phyloP scores from a whole-genome alignment of 2,888 invertebrate species.

The Scaptomyza polygonia region DNA sequence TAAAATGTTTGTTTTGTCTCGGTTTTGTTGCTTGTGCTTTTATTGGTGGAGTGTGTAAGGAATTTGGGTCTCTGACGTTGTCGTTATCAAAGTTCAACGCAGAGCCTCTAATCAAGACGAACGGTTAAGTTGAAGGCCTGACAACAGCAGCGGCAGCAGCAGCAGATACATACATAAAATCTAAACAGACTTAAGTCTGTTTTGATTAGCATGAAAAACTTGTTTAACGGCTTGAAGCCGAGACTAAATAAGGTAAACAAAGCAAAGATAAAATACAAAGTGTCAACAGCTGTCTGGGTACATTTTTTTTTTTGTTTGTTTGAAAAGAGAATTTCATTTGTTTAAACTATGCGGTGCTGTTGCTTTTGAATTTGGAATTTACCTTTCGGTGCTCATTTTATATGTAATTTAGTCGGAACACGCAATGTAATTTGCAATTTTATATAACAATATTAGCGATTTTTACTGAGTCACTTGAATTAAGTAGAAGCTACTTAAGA shows the following conservation, averaged over 20 bases:
- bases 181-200: background rate
- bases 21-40: no score
- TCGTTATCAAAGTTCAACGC: constrained; percentile 1
- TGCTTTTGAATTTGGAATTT: constrained; percentile 34
- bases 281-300: constrained; percentile 25
- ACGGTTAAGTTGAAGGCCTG: constrained; percentile 9
- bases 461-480: constrained; percentile 28
- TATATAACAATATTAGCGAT: constrained; percentile 45
- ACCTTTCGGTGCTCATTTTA: constrained; percentile 68
- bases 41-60: no score
- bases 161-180: constrained; percentile 6
- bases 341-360: constrained; percentile 20
- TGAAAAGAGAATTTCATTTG: background rate
- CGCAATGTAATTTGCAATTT: constrained; percentile 38
- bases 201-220: constrained; percentile 5
- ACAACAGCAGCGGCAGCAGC: constrained; percentile 20
- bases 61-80: no score
- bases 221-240: constrained; percentile 31
- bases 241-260: constrained; percentile 3
- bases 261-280: constrained; percentile 7
- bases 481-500: constrained; percentile 25
- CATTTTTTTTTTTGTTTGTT: constrained; percentile 7
- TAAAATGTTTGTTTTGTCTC: no score
- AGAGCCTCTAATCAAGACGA: constrained; percentile 2
- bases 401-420: constrained; percentile 46